Evolutionary conservation across 2,888 invertebrate genomes (phyloP).

Genomic region (Philaethria dido): DNA sequence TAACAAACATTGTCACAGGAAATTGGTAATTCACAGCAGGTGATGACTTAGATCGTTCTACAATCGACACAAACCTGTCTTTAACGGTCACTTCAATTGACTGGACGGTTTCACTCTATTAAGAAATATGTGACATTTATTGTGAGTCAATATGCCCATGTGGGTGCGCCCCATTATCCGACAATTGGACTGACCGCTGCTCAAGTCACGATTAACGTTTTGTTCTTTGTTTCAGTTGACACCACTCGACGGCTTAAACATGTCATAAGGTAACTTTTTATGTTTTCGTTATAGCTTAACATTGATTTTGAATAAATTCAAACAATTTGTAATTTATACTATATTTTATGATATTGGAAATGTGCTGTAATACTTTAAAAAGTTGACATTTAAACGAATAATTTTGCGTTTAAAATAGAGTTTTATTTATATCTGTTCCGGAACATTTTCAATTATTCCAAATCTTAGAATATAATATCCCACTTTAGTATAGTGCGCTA

Average conservation of each 20-base stretch:
- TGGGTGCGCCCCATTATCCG: constrained; percentile 70
- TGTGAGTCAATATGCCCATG: constrained; percentile 80
- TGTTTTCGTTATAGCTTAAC: constrained; percentile 3
- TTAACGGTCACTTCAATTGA: constrained; percentile 48
- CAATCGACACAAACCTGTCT: constrained; percentile 43
- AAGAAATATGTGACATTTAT: constrained; percentile 81
- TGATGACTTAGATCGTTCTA: constrained; percentile 39
- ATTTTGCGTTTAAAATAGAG: background rate
- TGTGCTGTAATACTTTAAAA: too few species aligned
- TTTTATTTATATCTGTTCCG: background rate
- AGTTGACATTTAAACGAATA: background rate
- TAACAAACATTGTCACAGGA: constrained; percentile 32
- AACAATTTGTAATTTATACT: too few species aligned
- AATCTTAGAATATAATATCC: background rate
- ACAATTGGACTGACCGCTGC: constrained; percentile 63
- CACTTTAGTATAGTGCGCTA: background rate
- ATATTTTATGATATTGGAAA: too few species aligned
- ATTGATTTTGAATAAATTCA: background rate
- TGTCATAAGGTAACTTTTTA: constrained; percentile 47
- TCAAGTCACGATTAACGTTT: constrained; percentile 48
- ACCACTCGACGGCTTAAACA: constrained; percentile 43
- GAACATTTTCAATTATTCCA: background rate
- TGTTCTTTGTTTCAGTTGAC: constrained; percentile 49
- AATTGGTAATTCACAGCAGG: constrained; percentile 43
- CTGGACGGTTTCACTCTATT: constrained; percentile 54